Percentiles rank a stretch among this genome's conserved stretches.
phyloP scores from a whole-genome alignment of 2,888 invertebrate genomes.

The Thera britannica region DNA sequence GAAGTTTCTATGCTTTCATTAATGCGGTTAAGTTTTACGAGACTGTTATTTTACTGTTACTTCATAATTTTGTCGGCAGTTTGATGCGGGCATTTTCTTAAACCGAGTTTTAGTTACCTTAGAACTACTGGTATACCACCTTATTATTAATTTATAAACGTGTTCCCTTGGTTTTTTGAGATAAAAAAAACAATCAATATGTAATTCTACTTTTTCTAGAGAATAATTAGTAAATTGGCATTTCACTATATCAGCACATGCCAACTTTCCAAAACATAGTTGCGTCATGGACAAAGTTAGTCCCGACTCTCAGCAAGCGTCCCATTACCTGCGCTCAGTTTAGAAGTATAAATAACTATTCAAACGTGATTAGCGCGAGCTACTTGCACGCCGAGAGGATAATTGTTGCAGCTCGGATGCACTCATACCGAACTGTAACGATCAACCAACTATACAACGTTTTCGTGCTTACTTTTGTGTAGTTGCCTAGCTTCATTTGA shows the following conservation, averaged over 20 bases:
- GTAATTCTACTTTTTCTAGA: too few relatives aligned
- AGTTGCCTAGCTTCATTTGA: neutral
- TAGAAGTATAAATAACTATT: slow-evolving; percentile 17
- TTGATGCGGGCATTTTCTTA: slow-evolving; percentile 6
- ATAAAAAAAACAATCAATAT: too few relatives aligned
- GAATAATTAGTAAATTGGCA: too few relatives aligned
- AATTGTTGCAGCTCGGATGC: slow-evolving; percentile 16
- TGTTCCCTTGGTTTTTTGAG: neutral
- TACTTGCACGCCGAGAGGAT: slow-evolving; percentile 4
- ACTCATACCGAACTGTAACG: slow-evolving; percentile 38
- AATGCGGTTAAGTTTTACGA: slow-evolving; percentile 24
- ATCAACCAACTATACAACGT: neutral
- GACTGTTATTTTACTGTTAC: slow-evolving; percentile 18
- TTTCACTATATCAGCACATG: too few relatives aligned
- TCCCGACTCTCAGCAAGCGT: too few relatives aligned
- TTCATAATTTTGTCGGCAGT: slow-evolving; percentile 10
- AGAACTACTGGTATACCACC: neutral
- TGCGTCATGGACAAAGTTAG: neutral
- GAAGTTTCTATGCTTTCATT: slow-evolving; percentile 18
- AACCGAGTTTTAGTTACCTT: neutral
- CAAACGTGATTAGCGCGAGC: slow-evolving; percentile 14
- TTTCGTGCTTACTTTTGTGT: neutral
- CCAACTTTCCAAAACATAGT: too few relatives aligned
- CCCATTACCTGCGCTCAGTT: neutral
- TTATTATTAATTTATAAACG: neutral